Evolutionary conservation across 2,888 invertebrate genomes (phyloP).

Genomic region (Trichogramma evanescens): DNA sequence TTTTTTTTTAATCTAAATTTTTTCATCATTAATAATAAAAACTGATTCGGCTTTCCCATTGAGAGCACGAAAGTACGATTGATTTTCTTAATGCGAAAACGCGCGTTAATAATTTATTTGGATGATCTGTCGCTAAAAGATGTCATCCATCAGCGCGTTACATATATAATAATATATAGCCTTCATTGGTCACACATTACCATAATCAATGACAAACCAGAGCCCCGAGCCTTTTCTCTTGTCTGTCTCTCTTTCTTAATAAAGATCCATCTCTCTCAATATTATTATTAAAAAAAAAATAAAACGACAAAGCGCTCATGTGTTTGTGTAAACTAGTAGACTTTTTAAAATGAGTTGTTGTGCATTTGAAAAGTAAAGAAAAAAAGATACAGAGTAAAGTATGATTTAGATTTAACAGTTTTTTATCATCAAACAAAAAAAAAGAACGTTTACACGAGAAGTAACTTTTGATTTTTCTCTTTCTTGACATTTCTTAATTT

Average conservation of each 20-base stretch:
- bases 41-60: constrained; percentile 19
- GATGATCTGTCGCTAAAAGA: constrained; percentile 12
- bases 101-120: constrained; percentile 1
- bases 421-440: no score
- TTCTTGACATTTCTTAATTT: constrained; percentile 14
- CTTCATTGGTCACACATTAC: constrained; percentile 31
- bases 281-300: not conserved
- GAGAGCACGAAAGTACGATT: constrained; percentile 15
- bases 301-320: constrained; percentile 20
- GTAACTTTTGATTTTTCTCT: constrained; percentile 18
- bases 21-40: not conserved
- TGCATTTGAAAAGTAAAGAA: not conserved
- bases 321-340: constrained; percentile 9
- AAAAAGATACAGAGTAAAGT: not conserved
- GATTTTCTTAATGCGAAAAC: not conserved
- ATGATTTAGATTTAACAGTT: not conserved
- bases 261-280: constrained; percentile 20
- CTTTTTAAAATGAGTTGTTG: not conserved
- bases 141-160: constrained; percentile 9
- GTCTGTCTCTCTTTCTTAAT: constrained; percentile 25
- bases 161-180: constrained; percentile 6
- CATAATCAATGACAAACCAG: constrained; percentile 49
- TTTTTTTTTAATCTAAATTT: constrained; percentile 13
- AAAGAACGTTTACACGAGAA: no score
- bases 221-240: constrained; percentile 42